phyloP scores from a whole-genome alignment of 2,113 vertebrate genomes.

The Crotalus horridus region DNA sequence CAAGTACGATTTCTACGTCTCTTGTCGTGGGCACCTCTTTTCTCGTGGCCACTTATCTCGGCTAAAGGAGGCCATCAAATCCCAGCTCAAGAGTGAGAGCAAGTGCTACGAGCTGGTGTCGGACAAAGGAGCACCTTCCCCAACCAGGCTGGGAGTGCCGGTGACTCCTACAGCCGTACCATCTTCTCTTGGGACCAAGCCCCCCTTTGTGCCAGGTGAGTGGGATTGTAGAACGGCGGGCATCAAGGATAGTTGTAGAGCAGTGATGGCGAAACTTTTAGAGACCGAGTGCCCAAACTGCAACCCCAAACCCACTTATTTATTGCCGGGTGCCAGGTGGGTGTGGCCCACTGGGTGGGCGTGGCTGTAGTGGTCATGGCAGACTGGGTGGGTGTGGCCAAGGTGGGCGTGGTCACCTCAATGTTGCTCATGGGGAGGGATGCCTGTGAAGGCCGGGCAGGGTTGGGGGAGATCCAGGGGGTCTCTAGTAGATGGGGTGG shows the following conservation, averaged over 20 bases:
- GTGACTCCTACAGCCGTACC: slow-evolving; percentile 35
- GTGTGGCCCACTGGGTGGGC: too few species aligned
- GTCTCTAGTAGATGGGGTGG: too few species aligned
- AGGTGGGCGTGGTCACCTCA: too few species aligned
- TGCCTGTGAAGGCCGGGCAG: too few species aligned
- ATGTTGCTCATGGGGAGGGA: too few species aligned
- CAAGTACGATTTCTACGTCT: slow-evolving; percentile 85
- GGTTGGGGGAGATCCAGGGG: too few species aligned
- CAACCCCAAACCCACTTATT: too few species aligned
- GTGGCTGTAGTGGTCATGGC: too few species aligned
- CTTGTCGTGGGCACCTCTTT: slow-evolving; percentile 86
- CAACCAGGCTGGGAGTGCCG: slow-evolving; percentile 11
- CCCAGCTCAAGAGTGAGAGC: slow-evolving; percentile 68
- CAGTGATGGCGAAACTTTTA: neutral
- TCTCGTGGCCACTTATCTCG: slow-evolving; percentile 83
- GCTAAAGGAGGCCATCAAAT: slow-evolving; percentile 68
- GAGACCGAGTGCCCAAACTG: too few species aligned
- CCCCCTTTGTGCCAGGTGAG: slow-evolving; percentile 69
- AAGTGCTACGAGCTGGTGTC: slow-evolving; percentile 62
- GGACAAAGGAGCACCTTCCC: neutral
- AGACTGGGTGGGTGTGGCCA: too few species aligned
- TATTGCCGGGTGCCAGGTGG: too few species aligned
- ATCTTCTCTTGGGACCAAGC: slow-evolving; percentile 48
- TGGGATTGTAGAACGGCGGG: neutral
- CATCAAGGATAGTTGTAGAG: neutral